phyloP scores from a whole-genome alignment of 2,888 invertebrate genomes.

The Timema podura region DNA sequence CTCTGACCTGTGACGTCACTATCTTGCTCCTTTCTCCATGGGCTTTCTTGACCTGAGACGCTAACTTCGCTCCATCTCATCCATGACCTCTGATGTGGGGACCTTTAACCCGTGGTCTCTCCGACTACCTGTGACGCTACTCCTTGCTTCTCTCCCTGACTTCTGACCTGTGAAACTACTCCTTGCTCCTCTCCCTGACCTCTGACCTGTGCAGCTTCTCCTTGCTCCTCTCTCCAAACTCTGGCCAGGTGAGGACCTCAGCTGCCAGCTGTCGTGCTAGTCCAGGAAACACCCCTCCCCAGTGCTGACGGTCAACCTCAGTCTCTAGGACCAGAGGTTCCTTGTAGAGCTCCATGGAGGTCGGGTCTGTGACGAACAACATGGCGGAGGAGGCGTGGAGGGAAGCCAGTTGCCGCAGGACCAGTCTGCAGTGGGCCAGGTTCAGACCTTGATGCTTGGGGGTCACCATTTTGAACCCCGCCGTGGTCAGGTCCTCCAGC shows the following conservation, averaged over 20 bases:
- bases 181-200: too few relatives aligned
- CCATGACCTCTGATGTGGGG: too few relatives aligned
- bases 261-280: neutral
- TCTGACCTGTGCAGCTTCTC: too few relatives aligned
- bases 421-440: conserved; percentile 10
- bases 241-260: neutral
- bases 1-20: too few relatives aligned
- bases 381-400: conserved; percentile 11
- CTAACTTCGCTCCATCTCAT: too few relatives aligned
- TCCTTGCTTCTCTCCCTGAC: too few relatives aligned
- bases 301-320: neutral
- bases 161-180: too few relatives aligned
- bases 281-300: conserved; percentile 8
- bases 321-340: neutral
- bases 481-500: conserved; percentile 14
- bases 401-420: conserved; percentile 12
- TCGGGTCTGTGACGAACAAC: neutral
- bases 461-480: conserved; percentile 5
- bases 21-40: neutral
- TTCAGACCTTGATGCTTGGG: conserved; percentile 3
- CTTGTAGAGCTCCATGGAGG: neutral
- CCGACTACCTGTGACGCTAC: too few relatives aligned
- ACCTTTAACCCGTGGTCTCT: too few relatives aligned
- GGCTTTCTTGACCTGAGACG: too few relatives aligned
- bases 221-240: neutral